These are phyloP conservation scores for Fragum sueziense DNA, from an alignment of 2,888 invertebrate species.

Conservation along the genomic window DNA sequence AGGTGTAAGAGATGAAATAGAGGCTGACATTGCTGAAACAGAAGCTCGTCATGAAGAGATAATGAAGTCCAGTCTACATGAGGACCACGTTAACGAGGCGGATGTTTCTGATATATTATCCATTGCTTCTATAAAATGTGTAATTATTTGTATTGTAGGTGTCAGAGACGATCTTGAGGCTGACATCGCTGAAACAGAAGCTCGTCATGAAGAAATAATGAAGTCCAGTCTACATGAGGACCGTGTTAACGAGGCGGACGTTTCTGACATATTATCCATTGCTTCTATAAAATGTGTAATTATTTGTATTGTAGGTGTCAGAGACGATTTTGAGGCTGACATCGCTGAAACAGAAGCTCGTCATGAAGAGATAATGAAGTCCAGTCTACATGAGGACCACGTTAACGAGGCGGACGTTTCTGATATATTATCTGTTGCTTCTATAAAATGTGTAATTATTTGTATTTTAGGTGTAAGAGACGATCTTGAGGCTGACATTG, in stretches of 20 bases:
- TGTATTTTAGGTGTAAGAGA: conserved; percentile 48
- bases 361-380: conserved; percentile 52
- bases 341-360: conserved; percentile 44
- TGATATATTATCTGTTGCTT: conserved; percentile 59
- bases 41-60: conserved; percentile 52
- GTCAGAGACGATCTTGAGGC: conserved; percentile 52
- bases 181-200: conserved; percentile 46
- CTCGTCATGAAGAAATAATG: conserved; percentile 53
- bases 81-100: conserved; percentile 42
- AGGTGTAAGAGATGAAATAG: conserved; percentile 56
- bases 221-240: conserved; percentile 55
- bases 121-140: conserved; percentile 55
- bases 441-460: conserved; percentile 33
- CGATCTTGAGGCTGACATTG: conserved; percentile 50
- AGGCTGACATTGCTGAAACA: conserved; percentile 46
- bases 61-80: conserved; percentile 53
- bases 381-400: conserved; percentile 55
- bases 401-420: conserved; percentile 38
- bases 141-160: conserved; percentile 28
- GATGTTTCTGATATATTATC: conserved; percentile 42
- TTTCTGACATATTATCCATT: conserved; percentile 54
- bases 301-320: conserved; percentile 39
- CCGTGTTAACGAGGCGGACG: conserved; percentile 37
- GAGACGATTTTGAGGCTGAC: conserved; percentile 51
- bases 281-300: conserved; percentile 46